Evolutionary conservation across 2,113 vertebrate species (phyloP), one percentile per base, ranked within the genome.

Genomic region (Coracopsis vasa): DNA sequence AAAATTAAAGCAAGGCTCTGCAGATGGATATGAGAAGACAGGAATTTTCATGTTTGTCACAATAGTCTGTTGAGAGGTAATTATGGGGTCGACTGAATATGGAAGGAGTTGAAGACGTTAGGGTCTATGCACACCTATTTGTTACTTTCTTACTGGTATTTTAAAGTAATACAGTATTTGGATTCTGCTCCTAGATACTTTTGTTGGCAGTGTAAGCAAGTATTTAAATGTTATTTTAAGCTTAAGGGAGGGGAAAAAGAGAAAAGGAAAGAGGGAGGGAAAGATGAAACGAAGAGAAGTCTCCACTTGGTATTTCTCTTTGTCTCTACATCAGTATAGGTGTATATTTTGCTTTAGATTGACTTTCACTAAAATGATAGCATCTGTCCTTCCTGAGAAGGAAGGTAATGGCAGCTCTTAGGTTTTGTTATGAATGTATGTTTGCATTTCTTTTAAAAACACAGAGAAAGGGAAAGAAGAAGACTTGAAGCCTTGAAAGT

Each of bases 181-280:
- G 45, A 66, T 92, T 82, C 88, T 90, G 24, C 62, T 93, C 74
- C 33, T 16, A 33, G 27, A 39, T 51, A 28, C 31, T 90, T 66
- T 7, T 1, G 3, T 48, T 90, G 84, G 54, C 77, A 88, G 44
- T 1, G 8, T 17, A 58, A 93, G 27, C n/a, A 33, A 85, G 33
- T 60, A 72, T 77, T 90, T 86, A 62, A 91, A 62, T 41, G 10
- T 45, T 93, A 58, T 64, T 90, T 95, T 86, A 80, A 80, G 62
- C 33, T 73, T 75, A 23, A 35, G 14, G 37, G 11, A 17, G 20
- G 9, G 3, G 3, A 11, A 45, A 44, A 33, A 25, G 14, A 17
- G 41, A 31, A 37, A 16, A 3, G 21, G 1, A 47, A n/a, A 18
- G 7, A 11, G 6, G 12, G 3, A 2, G 7, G 2, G 29, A 71